These are phyloP conservation scores for Galago senegalensis DNA, from an alignment of 2,797 vertebrate genomes.

Conservation along the genomic window DNA sequence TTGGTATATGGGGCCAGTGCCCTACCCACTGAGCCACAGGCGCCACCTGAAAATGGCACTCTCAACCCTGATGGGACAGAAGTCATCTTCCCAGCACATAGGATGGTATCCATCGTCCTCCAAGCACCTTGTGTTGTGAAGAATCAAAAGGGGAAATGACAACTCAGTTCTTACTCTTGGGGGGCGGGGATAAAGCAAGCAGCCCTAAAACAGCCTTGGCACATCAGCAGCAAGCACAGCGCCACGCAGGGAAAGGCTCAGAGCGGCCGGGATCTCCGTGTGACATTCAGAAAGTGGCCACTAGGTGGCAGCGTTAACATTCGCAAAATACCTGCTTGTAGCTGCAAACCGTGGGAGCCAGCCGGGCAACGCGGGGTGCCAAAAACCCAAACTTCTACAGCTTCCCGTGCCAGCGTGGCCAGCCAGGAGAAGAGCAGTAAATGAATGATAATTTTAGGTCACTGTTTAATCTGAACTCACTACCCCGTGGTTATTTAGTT, in stretches of 20 bases:
- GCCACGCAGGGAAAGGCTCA: neutral
- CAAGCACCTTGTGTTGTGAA: neutral
- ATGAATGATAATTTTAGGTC: neutral
- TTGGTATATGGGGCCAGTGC: no score
- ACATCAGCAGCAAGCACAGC: no score
- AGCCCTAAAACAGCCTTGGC: neutral
- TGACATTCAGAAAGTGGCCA: slow-evolving; percentile 67
- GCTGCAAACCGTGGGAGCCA: neutral
- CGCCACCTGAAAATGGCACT: neutral
- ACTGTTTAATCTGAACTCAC: neutral
- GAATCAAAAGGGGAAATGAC: neutral
- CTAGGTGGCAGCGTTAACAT: slow-evolving; percentile 84
- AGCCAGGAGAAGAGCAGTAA: neutral
- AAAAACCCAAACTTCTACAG: neutral
- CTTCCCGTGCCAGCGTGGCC: neutral
- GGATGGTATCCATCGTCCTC: neutral
- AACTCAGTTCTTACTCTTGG: neutral
- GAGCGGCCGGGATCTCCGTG: neutral
- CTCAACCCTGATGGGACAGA: neutral
- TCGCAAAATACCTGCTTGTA: slow-evolving; percentile 47
- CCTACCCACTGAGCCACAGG: no score
- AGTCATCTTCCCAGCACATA: neutral
- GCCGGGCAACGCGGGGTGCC: fast-evolving
- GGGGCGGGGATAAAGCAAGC: neutral
- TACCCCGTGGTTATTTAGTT: neutral